Conservation (phyloP, 1,140 invertebrate genomes). For the Drosophila miranda region DNA sequence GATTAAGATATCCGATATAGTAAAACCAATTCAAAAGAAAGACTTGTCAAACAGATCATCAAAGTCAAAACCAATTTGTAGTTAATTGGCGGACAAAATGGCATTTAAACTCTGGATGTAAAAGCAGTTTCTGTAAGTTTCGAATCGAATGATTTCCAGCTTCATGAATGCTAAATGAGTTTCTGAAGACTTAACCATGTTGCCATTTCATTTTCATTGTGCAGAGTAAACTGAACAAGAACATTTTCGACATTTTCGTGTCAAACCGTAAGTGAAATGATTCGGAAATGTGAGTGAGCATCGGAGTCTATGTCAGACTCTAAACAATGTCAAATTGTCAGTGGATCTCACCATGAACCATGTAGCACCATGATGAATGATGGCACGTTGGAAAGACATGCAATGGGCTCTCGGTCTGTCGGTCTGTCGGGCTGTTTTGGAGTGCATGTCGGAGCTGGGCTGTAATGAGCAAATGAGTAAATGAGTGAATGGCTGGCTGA, state of each 20-base stretch:
- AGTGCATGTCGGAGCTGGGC: neutral
- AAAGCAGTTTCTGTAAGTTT: constrained; percentile 11
- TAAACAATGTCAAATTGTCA: constrained; percentile 41
- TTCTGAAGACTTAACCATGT: no score
- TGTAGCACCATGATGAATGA: constrained; percentile 9
- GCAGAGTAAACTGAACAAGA: no score
- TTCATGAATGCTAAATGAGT: no score
- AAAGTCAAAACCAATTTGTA: constrained; percentile 39
- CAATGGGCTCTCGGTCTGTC: neutral
- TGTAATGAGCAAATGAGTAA: constrained; percentile 21
- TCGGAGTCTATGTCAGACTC: neutral
- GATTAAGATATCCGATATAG: neutral
- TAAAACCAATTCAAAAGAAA: constrained; percentile 17
- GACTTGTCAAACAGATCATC: neutral
- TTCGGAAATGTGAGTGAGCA: neutral
- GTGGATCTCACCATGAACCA: neutral
- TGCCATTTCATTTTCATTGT: no score
- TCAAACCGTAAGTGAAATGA: neutral
- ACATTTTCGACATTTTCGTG: no score
- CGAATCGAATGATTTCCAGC: constrained; percentile 12
- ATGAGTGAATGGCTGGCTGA: constrained; percentile 30
- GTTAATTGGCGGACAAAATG: constrained; percentile 47
- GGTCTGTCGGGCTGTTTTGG: neutral
- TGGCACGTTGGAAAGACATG: constrained; percentile 22
- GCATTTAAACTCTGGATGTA: constrained; percentile 27